A percentile compares a stretch with the other conserved stretches of the same genome.
phyloP scores from a whole-genome alignment of 1,140 invertebrate genomes.

The Tigriopus japonicus region DNA sequence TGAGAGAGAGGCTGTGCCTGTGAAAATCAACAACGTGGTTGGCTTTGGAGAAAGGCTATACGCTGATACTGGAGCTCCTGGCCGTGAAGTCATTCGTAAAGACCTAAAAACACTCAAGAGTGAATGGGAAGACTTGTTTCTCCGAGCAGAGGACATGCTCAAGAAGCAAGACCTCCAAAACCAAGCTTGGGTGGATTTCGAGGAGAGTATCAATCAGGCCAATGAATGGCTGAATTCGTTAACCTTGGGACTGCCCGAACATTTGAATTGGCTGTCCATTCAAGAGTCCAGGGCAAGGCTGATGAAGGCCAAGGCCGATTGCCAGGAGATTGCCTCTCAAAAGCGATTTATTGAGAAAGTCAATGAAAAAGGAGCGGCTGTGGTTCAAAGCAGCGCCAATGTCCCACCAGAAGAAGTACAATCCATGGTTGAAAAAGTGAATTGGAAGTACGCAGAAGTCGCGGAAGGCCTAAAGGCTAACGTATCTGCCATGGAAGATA shows the following conservation, averaged over 20 bases:
- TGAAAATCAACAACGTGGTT: conserved; percentile 47
- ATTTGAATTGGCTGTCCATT: conserved; percentile 43
- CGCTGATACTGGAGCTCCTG: conserved; percentile 70
- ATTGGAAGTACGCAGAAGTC: conserved; percentile 50
- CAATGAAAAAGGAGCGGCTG: conserved; percentile 58
- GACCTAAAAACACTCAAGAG: conserved; percentile 47
- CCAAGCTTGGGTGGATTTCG: conserved; percentile 60
- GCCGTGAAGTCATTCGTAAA: conserved; percentile 64
- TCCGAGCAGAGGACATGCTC: conserved; percentile 54
- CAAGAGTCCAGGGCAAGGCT: conserved; percentile 71
- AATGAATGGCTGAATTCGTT: conserved; percentile 66
- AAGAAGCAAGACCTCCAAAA: conserved; percentile 64
- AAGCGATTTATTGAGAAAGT: conserved; percentile 72
- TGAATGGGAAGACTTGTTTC: conserved; percentile 63
- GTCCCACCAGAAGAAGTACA: conserved; percentile 35
- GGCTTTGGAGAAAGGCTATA: conserved; percentile 62
- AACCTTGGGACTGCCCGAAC: conserved; percentile 56
- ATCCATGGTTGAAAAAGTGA: conserved; percentile 35
- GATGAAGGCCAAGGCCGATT: conserved; percentile 54
- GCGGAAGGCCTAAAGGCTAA: conserved; percentile 36
- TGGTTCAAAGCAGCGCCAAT: conserved; percentile 30
- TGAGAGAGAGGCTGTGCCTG: conserved; percentile 61
- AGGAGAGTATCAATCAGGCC: conserved; percentile 61
- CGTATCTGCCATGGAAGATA: conserved; percentile 30
- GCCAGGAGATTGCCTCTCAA: conserved; percentile 74